phyloP scores from a whole-genome alignment of 2,797 vertebrate genomes.

The Leuciscus waleckii region DNA sequence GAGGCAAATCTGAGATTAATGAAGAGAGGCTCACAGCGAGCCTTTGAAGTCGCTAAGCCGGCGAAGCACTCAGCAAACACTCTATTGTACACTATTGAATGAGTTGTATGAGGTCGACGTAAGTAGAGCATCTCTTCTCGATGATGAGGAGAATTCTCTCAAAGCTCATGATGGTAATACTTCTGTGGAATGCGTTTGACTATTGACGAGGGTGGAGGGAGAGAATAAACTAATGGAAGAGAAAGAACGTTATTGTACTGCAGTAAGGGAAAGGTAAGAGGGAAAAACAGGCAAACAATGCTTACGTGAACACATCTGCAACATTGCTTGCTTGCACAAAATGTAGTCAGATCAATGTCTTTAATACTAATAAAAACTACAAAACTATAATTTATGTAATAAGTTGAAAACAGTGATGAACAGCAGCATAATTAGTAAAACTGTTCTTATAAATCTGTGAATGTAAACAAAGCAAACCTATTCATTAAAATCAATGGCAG shows the following conservation, averaged over 20 bases:
- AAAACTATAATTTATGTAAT: neutral
- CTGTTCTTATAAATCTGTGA: neutral
- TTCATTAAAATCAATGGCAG: neutral
- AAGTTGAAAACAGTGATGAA: neutral
- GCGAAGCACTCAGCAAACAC: constrained; percentile 49
- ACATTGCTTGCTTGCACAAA: neutral
- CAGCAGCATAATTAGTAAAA: too few relatives aligned
- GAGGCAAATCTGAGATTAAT: constrained; percentile 53
- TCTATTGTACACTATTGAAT: constrained; percentile 38
- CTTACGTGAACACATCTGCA: neutral
- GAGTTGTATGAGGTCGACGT: constrained; percentile 38
- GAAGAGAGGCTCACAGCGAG: constrained; percentile 45
- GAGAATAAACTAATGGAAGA: constrained; percentile 6
- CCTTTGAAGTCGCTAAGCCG: constrained; percentile 51
- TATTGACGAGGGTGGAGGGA: neutral
- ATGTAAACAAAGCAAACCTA: neutral
- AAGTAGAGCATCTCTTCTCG: constrained; percentile 36
- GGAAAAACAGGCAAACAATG: neutral
- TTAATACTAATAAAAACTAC: neutral
- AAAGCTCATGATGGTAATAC: constrained; percentile 37
- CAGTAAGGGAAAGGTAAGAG: neutral
- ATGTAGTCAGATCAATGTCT: neutral
- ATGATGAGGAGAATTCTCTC: constrained; percentile 39
- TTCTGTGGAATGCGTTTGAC: neutral
- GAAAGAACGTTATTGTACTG: neutral